A percentile compares a stretch with the other conserved stretches of the same genome.
Conservation (phyloP, 2,113 vertebrate species). For the Tychaedon coryphoeus region DNA sequence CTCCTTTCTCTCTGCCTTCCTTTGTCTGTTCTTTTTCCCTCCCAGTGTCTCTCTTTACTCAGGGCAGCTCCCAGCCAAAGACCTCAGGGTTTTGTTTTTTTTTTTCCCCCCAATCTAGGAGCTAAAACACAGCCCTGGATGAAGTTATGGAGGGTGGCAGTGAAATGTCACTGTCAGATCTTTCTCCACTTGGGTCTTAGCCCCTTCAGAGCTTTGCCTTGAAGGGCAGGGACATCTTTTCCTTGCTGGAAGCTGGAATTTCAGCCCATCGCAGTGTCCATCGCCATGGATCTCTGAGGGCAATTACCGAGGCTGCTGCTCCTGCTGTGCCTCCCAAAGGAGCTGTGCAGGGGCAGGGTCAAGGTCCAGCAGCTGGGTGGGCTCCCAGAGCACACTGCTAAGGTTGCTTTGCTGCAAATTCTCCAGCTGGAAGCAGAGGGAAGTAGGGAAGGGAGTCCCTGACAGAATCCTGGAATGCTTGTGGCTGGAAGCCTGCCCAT, state of each 20-base stretch:
- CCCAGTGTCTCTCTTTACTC: neutral
- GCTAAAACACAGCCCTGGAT: neutral
- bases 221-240: neutral
- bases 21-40: neutral
- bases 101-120: neutral
- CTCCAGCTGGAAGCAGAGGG: neutral
- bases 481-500: neutral
- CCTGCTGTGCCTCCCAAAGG: fast-evolving
- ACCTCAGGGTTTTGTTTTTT: neutral
- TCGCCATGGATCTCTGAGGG: neutral
- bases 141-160: neutral
- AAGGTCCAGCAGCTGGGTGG: fast-evolving
- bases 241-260: neutral
- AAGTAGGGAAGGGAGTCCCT: neutral
- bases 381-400: neutral
- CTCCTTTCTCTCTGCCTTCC: neutral
- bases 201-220: neutral
- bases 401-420: neutral
- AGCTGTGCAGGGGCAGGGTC: neutral
- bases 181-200: neutral
- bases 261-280: fast-evolving
- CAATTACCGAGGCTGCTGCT: neutral
- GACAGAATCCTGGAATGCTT: neutral
- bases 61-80: neutral
- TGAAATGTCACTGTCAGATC: neutral